Evolutionary conservation across 2,888 invertebrate genomes (phyloP).

Genomic region (Orthosia incerta): DNA sequence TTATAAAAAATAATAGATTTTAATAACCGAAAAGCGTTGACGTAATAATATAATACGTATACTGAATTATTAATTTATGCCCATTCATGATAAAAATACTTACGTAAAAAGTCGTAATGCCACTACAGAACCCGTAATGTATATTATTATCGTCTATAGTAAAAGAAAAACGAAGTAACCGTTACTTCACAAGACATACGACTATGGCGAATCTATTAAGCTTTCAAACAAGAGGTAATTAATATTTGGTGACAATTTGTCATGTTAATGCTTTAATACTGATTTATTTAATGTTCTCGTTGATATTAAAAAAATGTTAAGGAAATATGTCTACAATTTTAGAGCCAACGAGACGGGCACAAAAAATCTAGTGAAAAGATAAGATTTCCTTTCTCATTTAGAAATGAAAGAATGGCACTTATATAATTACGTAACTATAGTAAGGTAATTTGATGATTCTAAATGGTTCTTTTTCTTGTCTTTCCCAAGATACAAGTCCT

Average conservation of each 20-base stretch:
- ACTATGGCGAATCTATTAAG: too few relatives aligned
- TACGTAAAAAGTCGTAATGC: slow-evolving; percentile 7
- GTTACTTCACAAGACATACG: neutral
- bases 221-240: too few relatives aligned
- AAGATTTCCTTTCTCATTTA: neutral
- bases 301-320: slow-evolving; percentile 45
- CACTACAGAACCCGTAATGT: slow-evolving; percentile 36
- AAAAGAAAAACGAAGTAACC: slow-evolving; percentile 6
- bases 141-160: neutral
- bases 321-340: slow-evolving; percentile 39
- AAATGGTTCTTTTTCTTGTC: too few relatives aligned
- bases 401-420: neutral
- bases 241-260: too few relatives aligned
- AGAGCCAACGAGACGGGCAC: slow-evolving; percentile 14
- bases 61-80: neutral
- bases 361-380: neutral
- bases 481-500: too few relatives aligned
- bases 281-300: slow-evolving; percentile 19
- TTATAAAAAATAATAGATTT: too few relatives aligned
- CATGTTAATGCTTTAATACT: neutral
- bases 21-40: too few relatives aligned
- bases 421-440: too few relatives aligned
- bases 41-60: too few relatives aligned
- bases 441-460: too few relatives aligned
- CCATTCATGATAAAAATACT: neutral